These are phyloP conservation scores for Osmerus mordax DNA, from an alignment of 2,113 vertebrate genomes.

Conservation along the genomic window DNA sequence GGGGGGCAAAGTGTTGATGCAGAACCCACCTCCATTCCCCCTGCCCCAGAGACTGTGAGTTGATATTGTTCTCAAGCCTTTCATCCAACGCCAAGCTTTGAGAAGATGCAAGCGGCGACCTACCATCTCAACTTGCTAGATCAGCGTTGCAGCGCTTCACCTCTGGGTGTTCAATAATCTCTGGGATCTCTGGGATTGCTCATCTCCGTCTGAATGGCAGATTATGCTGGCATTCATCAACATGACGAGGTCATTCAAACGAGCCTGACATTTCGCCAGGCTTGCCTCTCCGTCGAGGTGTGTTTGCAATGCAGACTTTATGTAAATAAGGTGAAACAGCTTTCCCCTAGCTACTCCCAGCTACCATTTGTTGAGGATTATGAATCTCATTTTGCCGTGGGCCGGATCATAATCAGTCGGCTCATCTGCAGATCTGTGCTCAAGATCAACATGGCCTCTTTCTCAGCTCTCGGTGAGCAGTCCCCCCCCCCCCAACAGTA, in stretches of 20 bases:
- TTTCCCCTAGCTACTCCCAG: constrained; percentile 55
- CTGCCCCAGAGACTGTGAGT: not conserved
- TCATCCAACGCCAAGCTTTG: not conserved
- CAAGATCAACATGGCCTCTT: constrained; percentile 59
- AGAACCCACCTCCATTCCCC: not conserved
- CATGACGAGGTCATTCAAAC: constrained; percentile 64
- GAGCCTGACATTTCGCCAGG: constrained; percentile 59
- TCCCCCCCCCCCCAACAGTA: no score
- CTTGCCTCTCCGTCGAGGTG: constrained; percentile 51
- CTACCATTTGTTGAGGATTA: constrained; percentile 65
- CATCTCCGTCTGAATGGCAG: constrained; percentile 51
- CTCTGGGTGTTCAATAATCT: constrained; percentile 48
- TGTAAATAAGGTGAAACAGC: constrained; percentile 63
- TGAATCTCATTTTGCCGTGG: constrained; percentile 64
- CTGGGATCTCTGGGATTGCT: constrained; percentile 48
- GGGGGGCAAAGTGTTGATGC: no score
- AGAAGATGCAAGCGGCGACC: not conserved
- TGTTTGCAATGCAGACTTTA: constrained; percentile 61
- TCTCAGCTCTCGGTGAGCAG: constrained; percentile 44
- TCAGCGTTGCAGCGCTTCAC: constrained; percentile 38
- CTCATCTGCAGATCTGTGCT: constrained; percentile 64
- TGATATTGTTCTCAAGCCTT: not conserved
- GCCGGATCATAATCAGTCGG: constrained; percentile 67
- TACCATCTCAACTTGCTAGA: constrained; percentile 1
- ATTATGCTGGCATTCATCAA: constrained; percentile 57